Evolutionary conservation across 1,140 invertebrate genomes (phyloP).

Genomic region (Spodoptera frugiperda): DNA sequence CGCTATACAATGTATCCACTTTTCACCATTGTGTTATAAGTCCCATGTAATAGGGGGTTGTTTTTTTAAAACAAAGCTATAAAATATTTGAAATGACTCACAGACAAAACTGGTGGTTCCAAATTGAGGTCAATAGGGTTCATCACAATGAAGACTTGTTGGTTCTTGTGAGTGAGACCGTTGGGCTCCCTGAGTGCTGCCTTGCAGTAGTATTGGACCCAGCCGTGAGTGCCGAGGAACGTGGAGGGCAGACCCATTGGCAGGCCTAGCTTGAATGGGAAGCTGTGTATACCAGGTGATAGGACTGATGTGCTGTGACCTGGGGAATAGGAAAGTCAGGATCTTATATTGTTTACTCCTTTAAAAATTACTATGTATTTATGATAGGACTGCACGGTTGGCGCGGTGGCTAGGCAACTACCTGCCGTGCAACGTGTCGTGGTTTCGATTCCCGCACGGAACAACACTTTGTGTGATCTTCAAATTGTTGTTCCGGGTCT

Average conservation of each 20-base stretch:
- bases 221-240: constrained; percentile 97
- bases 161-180: constrained; percentile 97
- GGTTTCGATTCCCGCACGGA: too few species aligned
- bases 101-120: constrained; percentile 94
- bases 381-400: too few species aligned
- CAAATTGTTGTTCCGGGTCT: too few species aligned
- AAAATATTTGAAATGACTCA: constrained; percentile 85
- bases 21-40: too few species aligned
- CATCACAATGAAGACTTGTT: constrained; percentile 98
- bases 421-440: too few species aligned
- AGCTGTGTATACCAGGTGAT: constrained; percentile 98
- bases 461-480: too few species aligned
- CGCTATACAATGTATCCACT: too few species aligned
- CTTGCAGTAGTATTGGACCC: constrained; percentile 98
- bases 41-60: too few species aligned
- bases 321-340: constrained; percentile 58
- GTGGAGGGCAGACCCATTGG: constrained; percentile 96
- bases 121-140: constrained; percentile 97
- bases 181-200: constrained; percentile 95
- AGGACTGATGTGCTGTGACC: constrained; percentile 93
- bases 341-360: background rate
- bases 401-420: too few species aligned
- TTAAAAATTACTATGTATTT: background rate
- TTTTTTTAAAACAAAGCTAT: too few species aligned
- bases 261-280: constrained; percentile 97